These are phyloP conservation scores for Epistrophe grossulariae DNA, from an alignment of 2,888 invertebrate species.

Conservation along the genomic window DNA sequence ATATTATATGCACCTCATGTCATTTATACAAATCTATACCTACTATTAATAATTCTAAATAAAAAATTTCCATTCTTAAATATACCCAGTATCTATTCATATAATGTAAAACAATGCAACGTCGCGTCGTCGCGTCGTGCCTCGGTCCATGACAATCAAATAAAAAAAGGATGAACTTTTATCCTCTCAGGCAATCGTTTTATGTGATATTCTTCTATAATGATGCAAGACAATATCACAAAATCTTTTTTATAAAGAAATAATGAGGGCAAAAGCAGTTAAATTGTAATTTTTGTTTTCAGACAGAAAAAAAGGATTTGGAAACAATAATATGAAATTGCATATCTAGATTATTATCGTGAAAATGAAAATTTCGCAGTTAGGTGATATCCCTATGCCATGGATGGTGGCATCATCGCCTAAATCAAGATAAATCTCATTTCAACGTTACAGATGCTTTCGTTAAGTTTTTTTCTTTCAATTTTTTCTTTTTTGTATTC, in stretches of 20 bases:
- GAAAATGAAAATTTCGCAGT: slow-evolving; percentile 54
- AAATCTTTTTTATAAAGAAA: slow-evolving; percentile 66
- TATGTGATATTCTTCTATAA: slow-evolving; percentile 14
- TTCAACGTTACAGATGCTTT: slow-evolving; percentile 67
- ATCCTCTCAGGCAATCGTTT: slow-evolving; percentile 43
- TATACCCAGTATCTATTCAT: no score
- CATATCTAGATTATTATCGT: slow-evolving; percentile 35
- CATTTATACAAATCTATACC: no score
- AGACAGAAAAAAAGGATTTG: slow-evolving; percentile 5
- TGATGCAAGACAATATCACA: slow-evolving; percentile 33
- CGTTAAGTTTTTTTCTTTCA: slow-evolving; percentile 27
- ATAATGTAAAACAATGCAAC: slow-evolving; percentile 60
- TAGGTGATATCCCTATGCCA: slow-evolving; percentile 47
- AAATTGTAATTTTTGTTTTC: slow-evolving; percentile 10
- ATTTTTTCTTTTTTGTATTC: slow-evolving; percentile 13
- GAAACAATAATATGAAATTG: slow-evolving; percentile 65
- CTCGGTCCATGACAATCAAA: slow-evolving; percentile 57
- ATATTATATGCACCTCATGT: no score
- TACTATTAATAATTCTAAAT: no score
- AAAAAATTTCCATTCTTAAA: no score
- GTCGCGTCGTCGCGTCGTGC: slow-evolving; percentile 8
- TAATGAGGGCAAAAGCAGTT: slow-evolving; percentile 59
- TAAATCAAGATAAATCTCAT: slow-evolving; percentile 71
- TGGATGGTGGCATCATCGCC: slow-evolving; percentile 24
- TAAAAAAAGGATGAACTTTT: slow-evolving; percentile 46